Evolutionary conservation across 2,113 vertebrate species (phyloP).

Genomic region (Melanerpes aurifrons): DNA sequence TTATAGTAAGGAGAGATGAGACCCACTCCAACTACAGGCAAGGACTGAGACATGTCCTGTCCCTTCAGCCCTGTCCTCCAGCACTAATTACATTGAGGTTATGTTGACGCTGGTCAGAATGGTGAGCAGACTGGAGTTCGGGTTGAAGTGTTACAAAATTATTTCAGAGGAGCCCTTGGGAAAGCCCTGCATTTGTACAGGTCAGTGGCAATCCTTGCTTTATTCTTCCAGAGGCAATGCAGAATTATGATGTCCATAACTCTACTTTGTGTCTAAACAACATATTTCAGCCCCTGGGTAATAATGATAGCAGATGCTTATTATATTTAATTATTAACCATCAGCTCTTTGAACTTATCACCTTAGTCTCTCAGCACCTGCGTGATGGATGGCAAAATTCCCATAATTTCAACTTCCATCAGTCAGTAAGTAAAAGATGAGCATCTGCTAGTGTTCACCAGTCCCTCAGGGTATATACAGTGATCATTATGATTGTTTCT

Average conservation of each 20-base stretch:
- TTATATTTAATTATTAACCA: constrained; percentile 67
- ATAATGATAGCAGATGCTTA: constrained; percentile 60
- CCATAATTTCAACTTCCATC: constrained; percentile 51
- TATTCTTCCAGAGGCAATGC: background rate
- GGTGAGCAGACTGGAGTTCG: background rate
- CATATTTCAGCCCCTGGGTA: constrained; percentile 28
- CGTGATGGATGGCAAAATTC: constrained; percentile 45
- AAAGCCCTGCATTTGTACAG: background rate
- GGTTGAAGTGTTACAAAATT: background rate
- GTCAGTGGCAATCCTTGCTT: background rate
- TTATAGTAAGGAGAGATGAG: background rate
- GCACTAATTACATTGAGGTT: background rate
- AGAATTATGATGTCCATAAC: background rate
- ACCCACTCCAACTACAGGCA: background rate
- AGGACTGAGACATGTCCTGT: background rate
- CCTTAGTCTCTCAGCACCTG: constrained; percentile 51
- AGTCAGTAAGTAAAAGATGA: constrained; percentile 60
- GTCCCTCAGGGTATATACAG: background rate
- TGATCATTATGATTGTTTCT: constrained; percentile 23
- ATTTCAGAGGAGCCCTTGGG: background rate
- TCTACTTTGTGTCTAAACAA: background rate
- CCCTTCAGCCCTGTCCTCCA: background rate
- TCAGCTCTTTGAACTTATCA: constrained; percentile 67
- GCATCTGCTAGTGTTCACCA: constrained; percentile 43
- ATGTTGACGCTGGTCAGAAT: background rate